Conservation (phyloP, 2,888 invertebrate species). For the Abrostola triplasia region DNA sequence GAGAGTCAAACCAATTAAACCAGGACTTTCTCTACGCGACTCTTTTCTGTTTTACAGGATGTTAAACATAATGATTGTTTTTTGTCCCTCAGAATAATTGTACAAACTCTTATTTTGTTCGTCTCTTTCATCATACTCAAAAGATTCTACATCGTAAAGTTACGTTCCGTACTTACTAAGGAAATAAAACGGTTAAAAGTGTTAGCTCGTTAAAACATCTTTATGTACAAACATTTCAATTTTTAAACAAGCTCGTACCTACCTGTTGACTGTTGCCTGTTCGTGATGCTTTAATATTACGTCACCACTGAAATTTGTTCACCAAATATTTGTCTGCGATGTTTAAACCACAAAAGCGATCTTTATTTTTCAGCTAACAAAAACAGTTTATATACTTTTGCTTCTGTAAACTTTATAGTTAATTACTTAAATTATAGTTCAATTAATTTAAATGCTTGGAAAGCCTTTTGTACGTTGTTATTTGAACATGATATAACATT, state of each 20-base stretch:
- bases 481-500: no score
- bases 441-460: no score
- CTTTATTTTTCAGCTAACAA: no score
- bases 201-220: constrained; percentile 21
- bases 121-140: constrained; percentile 21
- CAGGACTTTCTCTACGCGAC: no score
- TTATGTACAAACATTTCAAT: constrained; percentile 3
- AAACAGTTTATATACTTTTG: no score
- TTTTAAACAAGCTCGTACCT: constrained; percentile 3
- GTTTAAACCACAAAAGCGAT: neutral
- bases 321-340: neutral
- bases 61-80: no score
- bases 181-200: constrained; percentile 42
- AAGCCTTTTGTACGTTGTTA: no score
- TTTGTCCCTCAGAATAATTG: constrained; percentile 23
- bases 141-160: constrained; percentile 47
- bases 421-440: no score
- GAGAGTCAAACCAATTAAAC: no score
- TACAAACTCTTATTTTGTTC: constrained; percentile 31
- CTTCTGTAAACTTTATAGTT: no score
- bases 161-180: constrained; percentile 27
- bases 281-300: neutral
- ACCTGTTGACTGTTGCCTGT: neutral
- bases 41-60: no score
- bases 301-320: neutral